These are phyloP conservation scores for Mayetiola destructor DNA, from an alignment of 2,888 invertebrate genomes.

Conservation along the genomic window DNA sequence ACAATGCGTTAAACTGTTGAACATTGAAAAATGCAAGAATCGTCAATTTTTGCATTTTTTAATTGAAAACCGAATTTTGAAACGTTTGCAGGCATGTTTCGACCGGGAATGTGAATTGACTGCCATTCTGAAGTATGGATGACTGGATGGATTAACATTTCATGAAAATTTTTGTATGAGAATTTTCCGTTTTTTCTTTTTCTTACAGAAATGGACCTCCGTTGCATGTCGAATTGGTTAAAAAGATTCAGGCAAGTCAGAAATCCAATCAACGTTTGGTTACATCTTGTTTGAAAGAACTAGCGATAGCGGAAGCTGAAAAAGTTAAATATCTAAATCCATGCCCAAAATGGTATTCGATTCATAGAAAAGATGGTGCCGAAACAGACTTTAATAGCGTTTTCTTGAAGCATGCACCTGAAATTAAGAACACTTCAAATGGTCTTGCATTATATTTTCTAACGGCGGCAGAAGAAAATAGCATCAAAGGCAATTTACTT, in stretches of 20 bases:
- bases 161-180: background rate
- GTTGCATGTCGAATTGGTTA: conserved; percentile 54
- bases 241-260: conserved; percentile 55
- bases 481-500: conserved; percentile 40
- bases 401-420: conserved; percentile 34
- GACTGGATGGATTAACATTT: background rate
- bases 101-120: conserved; percentile 55
- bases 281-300: conserved; percentile 49
- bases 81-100: conserved; percentile 44
- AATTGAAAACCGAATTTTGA: conserved; percentile 53
- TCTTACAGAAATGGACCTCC: conserved; percentile 50
- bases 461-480: conserved; percentile 55
- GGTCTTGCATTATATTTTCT: conserved; percentile 47
- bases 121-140: conserved; percentile 53
- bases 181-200: conserved; percentile 18
- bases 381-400: conserved; percentile 61
- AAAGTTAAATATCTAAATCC: conserved; percentile 39
- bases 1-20: conserved; percentile 50
- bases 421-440: conserved; percentile 40
- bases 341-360: conserved; percentile 41
- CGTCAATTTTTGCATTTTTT: conserved; percentile 53
- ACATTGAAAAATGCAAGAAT: conserved; percentile 56
- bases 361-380: conserved; percentile 54
- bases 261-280: conserved; percentile 50
- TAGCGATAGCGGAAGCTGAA: conserved; percentile 53